Conservation (phyloP, 2,113 vertebrate genomes). For the Apaloderma vittatum region DNA sequence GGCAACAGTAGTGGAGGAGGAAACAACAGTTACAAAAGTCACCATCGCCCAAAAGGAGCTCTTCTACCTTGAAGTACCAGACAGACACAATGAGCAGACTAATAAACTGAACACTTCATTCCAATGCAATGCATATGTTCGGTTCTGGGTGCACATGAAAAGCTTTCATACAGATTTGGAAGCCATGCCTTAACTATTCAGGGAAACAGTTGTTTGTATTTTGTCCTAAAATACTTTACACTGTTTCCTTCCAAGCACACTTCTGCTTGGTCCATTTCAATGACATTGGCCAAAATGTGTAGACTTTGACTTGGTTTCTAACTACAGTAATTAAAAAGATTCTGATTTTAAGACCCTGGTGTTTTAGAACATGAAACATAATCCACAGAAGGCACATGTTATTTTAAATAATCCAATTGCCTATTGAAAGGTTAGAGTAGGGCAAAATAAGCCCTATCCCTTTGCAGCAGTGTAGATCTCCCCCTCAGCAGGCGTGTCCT, state of each 20-base stretch:
- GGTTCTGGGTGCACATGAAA: background rate
- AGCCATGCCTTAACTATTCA: background rate
- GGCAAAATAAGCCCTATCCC: background rate
- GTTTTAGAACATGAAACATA: background rate
- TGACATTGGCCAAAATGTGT: background rate
- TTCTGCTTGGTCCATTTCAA: background rate
- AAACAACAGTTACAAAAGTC: background rate
- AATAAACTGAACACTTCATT: background rate
- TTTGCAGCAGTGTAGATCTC: background rate
- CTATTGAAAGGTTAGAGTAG: background rate
- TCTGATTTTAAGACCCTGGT: background rate
- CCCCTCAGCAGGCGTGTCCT: background rate
- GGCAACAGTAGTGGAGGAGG: background rate
- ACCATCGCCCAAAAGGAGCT: background rate
- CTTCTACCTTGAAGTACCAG: background rate
- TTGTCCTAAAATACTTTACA: background rate
- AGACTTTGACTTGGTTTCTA: background rate
- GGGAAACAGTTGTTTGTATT: background rate
- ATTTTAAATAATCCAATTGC: background rate
- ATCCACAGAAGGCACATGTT: background rate
- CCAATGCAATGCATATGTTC: background rate
- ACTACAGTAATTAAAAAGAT: background rate
- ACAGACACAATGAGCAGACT: background rate
- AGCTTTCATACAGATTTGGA: background rate
- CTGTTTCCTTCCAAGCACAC: background rate